Percentiles rank a stretch among this genome's conserved stretches.
phyloP scores from a whole-genome alignment of 37 sponge, comb jelly and placozoan species.

The Beroe ovata region DNA sequence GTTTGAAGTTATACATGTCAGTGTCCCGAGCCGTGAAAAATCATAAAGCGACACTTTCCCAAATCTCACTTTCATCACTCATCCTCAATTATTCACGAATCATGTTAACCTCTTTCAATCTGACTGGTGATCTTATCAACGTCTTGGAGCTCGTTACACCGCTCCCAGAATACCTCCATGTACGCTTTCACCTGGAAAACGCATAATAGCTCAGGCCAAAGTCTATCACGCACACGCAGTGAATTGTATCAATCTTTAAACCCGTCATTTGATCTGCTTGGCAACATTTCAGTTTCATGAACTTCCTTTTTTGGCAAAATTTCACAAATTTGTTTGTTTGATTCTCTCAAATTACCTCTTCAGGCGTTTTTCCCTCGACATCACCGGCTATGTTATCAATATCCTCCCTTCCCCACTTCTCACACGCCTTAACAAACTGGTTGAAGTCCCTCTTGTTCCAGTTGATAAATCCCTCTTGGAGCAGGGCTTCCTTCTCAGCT shows the following conservation, averaged over 20 bases:
- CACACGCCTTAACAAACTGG: slow-evolving; percentile 95
- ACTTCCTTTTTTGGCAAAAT: too few relatives aligned
- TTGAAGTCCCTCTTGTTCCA: slow-evolving; percentile 96
- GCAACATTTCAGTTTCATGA: too few relatives aligned
- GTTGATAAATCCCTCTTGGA: slow-evolving; percentile 80
- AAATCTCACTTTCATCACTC: too few relatives aligned
- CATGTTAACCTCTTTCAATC: slow-evolving; percentile 90
- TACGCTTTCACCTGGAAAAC: slow-evolving; percentile 80
- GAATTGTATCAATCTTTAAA: too few relatives aligned
- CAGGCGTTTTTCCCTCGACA: slow-evolving; percentile 91
- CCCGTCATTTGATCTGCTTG: too few relatives aligned
- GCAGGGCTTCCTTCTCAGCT: slow-evolving; percentile 50
- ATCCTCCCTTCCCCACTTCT: slow-evolving; percentile 88
- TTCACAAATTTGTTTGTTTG: too few relatives aligned
- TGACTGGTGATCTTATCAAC: slow-evolving; percentile 82
- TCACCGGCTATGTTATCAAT: slow-evolving; percentile 85
- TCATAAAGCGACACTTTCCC: too few relatives aligned
- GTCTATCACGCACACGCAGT: too few relatives aligned
- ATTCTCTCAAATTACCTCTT: slow-evolving; percentile 85
- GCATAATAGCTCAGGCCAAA: too few relatives aligned
- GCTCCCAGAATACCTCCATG: slow-evolving; percentile 91
- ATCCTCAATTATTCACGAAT: too few relatives aligned
- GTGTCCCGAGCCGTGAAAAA: too few relatives aligned
- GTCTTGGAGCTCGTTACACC: slow-evolving; percentile 90
- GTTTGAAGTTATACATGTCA: too few relatives aligned